Conservation (phyloP, 2,113 vertebrate genomes). For the Eonycteris spelaea region DNA sequence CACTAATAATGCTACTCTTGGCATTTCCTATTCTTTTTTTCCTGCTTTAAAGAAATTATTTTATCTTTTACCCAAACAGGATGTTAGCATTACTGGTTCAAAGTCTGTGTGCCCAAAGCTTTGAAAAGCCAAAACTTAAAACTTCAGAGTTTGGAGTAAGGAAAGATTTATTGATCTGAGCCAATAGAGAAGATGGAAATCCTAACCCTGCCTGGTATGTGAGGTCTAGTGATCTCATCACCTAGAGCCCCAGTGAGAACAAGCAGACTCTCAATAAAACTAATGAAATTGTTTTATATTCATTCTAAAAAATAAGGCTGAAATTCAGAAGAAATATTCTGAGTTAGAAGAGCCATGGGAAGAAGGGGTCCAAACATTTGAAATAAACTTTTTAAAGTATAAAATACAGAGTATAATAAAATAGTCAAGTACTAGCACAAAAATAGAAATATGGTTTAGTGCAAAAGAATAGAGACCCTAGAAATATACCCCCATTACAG, state of each 20-base stretch:
- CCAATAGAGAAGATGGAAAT: background rate
- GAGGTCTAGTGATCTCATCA: background rate
- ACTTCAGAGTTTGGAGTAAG: background rate
- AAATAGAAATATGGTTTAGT: background rate
- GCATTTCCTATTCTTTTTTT: background rate
- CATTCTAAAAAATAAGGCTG: background rate
- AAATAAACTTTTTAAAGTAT: background rate
- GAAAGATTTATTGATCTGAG: background rate
- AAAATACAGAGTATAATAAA: background rate
- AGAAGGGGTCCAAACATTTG: background rate
- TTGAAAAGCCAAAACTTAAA: background rate
- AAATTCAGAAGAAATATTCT: background rate
- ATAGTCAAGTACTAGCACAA: background rate
- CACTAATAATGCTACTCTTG: background rate
- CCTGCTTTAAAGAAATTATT: background rate
- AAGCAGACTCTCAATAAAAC: background rate
- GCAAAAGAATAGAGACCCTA: background rate
- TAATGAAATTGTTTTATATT: background rate
- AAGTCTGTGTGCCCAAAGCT: background rate
- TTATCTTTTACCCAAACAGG: background rate
- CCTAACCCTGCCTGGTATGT: background rate
- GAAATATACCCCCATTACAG: background rate
- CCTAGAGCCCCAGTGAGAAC: background rate
- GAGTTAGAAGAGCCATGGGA: background rate
- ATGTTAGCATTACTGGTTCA: background rate